phyloP scores from a whole-genome alignment of 2,797 vertebrate genomes.

The Enteromius afrohamiltoni region DNA sequence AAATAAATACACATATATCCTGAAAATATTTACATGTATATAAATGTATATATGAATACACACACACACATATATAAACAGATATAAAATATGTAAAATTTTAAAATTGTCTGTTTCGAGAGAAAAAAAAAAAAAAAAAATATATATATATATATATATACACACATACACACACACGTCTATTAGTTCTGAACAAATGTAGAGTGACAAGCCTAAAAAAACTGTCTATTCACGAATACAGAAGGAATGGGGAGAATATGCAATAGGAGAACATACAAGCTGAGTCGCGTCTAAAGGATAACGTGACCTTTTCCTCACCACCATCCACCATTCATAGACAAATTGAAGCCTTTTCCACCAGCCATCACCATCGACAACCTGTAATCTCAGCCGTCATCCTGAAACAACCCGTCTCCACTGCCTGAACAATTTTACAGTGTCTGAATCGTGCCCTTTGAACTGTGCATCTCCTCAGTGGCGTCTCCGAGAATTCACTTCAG shows the following conservation, averaged over 20 bases:
- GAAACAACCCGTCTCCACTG: slow-evolving; percentile 37
- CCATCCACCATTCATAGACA: slow-evolving; percentile 63
- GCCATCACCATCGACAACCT: slow-evolving; percentile 62
- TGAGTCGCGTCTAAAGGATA: slow-evolving; percentile 43
- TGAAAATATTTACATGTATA: no score
- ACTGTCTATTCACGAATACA: not conserved
- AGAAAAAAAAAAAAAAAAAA: no score
- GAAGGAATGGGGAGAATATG: not conserved
- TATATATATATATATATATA: no score
- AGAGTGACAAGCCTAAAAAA: not conserved
- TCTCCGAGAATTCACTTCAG: slow-evolving; percentile 50
- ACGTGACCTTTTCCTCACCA: slow-evolving; percentile 68
- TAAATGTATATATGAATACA: no score
- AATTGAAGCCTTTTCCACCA: slow-evolving; percentile 63
- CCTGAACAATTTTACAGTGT: slow-evolving; percentile 29
- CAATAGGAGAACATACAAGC: not conserved
- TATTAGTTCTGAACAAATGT: not conserved
- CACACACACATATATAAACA: no score
- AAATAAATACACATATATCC: no score
- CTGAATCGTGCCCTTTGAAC: slow-evolving; percentile 42
- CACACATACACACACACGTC: not conserved
- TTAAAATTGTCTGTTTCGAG: no score
- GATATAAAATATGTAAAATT: no score
- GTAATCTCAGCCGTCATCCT: slow-evolving; percentile 60
- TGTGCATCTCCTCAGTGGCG: slow-evolving; percentile 44